These are phyloP conservation scores for Harlomillsia oculata DNA, from an alignment of 1,140 invertebrate genomes.

Conservation along the genomic window DNA sequence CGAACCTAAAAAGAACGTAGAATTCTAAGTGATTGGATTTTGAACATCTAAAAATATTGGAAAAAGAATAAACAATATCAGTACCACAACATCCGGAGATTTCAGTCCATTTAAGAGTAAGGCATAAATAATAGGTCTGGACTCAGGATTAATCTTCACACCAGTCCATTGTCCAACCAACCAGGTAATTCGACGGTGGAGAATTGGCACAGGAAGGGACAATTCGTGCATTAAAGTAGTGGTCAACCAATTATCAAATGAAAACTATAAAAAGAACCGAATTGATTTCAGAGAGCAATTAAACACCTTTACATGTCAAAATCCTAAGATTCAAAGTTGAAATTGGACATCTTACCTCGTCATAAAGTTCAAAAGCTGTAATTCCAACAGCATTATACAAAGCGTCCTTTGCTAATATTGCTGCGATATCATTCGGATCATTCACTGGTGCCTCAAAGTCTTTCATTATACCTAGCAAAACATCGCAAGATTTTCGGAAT, in stretches of 20 bases:
- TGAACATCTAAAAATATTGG: slow-evolving; percentile 33
- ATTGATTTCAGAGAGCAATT: background rate
- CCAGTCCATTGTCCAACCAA: slow-evolving; percentile 75
- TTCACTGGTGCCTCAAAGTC: slow-evolving; percentile 50
- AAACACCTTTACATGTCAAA: background rate
- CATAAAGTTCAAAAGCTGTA: slow-evolving; percentile 81
- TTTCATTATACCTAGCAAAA: slow-evolving; percentile 61
- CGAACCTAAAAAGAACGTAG: slow-evolving; percentile 51
- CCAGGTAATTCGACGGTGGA: slow-evolving; percentile 77
- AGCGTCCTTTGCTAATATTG: slow-evolving; percentile 82
- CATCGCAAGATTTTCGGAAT: slow-evolving; percentile 56
- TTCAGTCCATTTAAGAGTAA: slow-evolving; percentile 61
- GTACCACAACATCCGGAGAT: slow-evolving; percentile 60
- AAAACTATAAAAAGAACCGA: slow-evolving; percentile 47
- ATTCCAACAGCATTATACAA: slow-evolving; percentile 86
- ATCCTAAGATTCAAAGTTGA: background rate
- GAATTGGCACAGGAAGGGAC: slow-evolving; percentile 67
- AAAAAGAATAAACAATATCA: background rate
- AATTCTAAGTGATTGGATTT: background rate
- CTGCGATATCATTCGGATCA: slow-evolving; percentile 57
- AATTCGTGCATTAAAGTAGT: slow-evolving; percentile 70
- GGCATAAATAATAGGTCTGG: slow-evolving; percentile 71
- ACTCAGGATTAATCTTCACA: slow-evolving; percentile 68
- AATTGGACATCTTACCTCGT: slow-evolving; percentile 54
- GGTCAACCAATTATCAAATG: slow-evolving; percentile 90